Percentiles rank a stretch among this genome's conserved stretches.
Evolutionary conservation across 2,888 invertebrate species (phyloP).

Genomic region (Aleiodes alternator): DNA sequence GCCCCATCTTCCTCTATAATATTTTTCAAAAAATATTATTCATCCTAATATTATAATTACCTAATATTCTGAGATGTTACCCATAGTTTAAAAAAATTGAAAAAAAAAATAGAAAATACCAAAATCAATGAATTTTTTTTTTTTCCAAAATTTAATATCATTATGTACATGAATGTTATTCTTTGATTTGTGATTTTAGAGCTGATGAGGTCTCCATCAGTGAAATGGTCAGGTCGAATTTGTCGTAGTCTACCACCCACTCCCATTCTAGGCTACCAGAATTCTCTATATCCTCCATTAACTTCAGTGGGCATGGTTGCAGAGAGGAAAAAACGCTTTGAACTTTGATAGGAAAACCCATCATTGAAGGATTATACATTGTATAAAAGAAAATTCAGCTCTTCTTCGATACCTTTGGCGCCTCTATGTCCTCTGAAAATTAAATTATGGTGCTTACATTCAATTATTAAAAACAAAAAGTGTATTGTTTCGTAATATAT

Average conservation of each 20-base stretch:
- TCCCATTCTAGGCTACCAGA: slow-evolving; percentile 67
- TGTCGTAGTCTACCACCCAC: slow-evolving; percentile 75
- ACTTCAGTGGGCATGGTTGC: slow-evolving; percentile 85
- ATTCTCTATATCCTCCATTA: slow-evolving; percentile 70
- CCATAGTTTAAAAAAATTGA: slow-evolving; percentile 22
- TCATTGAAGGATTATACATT: slow-evolving; percentile 35
- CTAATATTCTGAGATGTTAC: too few relatives aligned
- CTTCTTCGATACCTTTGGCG: too few relatives aligned
- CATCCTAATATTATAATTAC: too few relatives aligned
- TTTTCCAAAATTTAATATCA: neutral
- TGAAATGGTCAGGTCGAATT: slow-evolving; percentile 72
- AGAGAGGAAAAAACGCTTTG: slow-evolving; percentile 84
- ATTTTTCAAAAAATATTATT: too few relatives aligned
- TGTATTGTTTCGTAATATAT: neutral
- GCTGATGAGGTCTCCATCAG: slow-evolving; percentile 78
- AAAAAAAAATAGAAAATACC: neutral
- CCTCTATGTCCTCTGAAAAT: too few relatives aligned
- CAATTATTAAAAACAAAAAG: too few relatives aligned
- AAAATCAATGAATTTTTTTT: too few relatives aligned
- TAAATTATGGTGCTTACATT: too few relatives aligned
- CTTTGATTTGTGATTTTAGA: slow-evolving; percentile 72
- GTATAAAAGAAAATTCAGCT: neutral
- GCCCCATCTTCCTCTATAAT: too few relatives aligned
- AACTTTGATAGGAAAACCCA: slow-evolving; percentile 73
- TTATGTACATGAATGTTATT: too few relatives aligned